A percentile compares a stretch with the other conserved stretches of the same genome.
phyloP scores from a whole-genome alignment of 2,888 invertebrate genomes.

The Homarus gammarus region DNA sequence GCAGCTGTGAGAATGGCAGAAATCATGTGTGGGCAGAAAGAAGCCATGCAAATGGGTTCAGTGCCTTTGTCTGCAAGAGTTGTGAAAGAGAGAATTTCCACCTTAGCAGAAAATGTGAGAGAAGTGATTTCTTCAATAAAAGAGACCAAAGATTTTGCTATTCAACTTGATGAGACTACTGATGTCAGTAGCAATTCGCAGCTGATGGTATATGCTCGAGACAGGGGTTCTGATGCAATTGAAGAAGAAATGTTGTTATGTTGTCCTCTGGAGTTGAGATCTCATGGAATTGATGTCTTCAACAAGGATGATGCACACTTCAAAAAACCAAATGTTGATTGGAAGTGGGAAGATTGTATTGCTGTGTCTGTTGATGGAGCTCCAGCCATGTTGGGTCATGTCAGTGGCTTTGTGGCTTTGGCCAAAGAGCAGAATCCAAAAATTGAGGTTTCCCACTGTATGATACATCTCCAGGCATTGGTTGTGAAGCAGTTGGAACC shows the following conservation, averaged over 20 bases:
- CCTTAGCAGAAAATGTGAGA: conserved; percentile 11
- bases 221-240: conserved; percentile 17
- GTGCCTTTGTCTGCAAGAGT: not conserved
- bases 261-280: conserved; percentile 17
- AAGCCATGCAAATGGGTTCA: not conserved
- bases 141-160: conserved; percentile 21
- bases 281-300: conserved; percentile 41
- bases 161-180: conserved; percentile 34
- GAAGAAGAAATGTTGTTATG: conserved; percentile 38
- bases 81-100: conserved; percentile 19
- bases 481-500: conserved; percentile 35
- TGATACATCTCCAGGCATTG: conserved; percentile 26
- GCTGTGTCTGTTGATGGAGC: conserved; percentile 44
- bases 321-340: not conserved
- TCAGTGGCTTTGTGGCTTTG: conserved; percentile 20
- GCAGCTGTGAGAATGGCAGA: conserved; percentile 11
- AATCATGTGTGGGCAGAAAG: not conserved
- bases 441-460: not conserved
- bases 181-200: conserved; percentile 27
- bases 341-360: conserved; percentile 21
- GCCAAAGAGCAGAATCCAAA: conserved; percentile 13
- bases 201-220: not conserved
- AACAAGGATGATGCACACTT: conserved; percentile 8
- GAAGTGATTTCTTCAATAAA: not conserved
- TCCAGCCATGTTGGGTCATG: conserved; percentile 29